A percentile compares a stretch with the other conserved stretches of the same genome.
phyloP scores from a whole-genome alignment of 1,140 invertebrate species.

The Zaprionus vittiger region DNA sequence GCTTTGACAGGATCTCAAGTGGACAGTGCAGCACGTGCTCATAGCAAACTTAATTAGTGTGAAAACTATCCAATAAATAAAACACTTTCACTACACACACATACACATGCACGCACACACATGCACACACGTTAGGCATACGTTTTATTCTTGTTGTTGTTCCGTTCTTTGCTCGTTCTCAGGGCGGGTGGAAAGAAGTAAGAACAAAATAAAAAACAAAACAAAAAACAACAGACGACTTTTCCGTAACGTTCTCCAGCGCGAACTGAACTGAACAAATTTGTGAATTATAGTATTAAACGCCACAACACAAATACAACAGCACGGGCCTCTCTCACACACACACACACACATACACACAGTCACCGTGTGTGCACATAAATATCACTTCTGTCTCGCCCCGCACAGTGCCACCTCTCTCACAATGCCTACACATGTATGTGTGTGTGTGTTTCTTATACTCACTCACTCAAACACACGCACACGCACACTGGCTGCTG shows the following conservation, averaged over 20 bases:
- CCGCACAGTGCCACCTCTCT: slow-evolving; percentile 3
- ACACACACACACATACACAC: background rate
- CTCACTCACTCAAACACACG: slow-evolving; percentile 2
- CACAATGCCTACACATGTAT: background rate
- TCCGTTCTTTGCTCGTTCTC: background rate
- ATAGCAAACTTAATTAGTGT: background rate
- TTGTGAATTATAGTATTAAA: slow-evolving; percentile 79
- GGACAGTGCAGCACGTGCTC: no score
- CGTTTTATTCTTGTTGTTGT: slow-evolving; percentile 6
- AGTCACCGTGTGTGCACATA: slow-evolving; percentile 2
- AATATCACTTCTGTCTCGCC: background rate
- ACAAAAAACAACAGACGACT: slow-evolving; percentile 53
- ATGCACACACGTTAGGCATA: slow-evolving; percentile 27
- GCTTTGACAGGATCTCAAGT: background rate
- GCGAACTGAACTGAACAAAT: slow-evolving; percentile 76
- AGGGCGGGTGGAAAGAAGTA: background rate
- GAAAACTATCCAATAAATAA: background rate
- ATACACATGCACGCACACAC: background rate
- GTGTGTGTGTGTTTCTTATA: slow-evolving; percentile 36
- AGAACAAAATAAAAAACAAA: slow-evolving; percentile 7
- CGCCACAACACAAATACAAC: slow-evolving; percentile 40
- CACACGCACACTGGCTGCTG: slow-evolving; percentile 18
- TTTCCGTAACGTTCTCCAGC: slow-evolving; percentile 81
- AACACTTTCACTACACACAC: slow-evolving; percentile 1
- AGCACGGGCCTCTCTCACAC: background rate